These are phyloP conservation scores for Epistrophe eligans DNA, from an alignment of 2,888 invertebrate species.

Conservation along the genomic window DNA sequence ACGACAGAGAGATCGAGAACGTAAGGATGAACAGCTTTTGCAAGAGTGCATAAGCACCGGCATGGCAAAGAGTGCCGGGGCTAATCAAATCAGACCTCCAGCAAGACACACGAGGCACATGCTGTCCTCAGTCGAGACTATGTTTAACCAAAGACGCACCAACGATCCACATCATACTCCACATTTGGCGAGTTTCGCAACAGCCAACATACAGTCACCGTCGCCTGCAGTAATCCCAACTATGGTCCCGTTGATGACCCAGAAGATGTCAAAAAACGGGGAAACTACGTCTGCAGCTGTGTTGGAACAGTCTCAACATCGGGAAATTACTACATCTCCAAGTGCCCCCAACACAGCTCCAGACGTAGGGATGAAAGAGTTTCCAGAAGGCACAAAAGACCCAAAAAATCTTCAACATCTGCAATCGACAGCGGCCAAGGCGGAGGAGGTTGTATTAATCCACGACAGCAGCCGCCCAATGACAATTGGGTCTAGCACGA, in stretches of 20 bases:
- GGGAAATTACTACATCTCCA: slow-evolving; percentile 83
- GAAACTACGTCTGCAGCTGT: slow-evolving; percentile 89
- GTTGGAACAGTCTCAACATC: slow-evolving; percentile 84
- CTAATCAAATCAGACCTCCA: slow-evolving; percentile 66
- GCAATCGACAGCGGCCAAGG: slow-evolving; percentile 50
- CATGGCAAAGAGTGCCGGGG: slow-evolving; percentile 80
- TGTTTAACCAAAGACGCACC: slow-evolving; percentile 61
- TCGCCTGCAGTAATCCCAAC: slow-evolving; percentile 54
- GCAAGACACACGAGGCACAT: slow-evolving; percentile 57
- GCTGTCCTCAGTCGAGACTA: slow-evolving; percentile 54
- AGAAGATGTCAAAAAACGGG: slow-evolving; percentile 88
- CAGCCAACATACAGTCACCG: slow-evolving; percentile 37
- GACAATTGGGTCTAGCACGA: slow-evolving; percentile 77
- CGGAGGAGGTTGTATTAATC: slow-evolving; percentile 55
- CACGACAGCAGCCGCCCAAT: slow-evolving; percentile 72
- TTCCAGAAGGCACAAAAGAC: slow-evolving; percentile 76
- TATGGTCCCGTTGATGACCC: slow-evolving; percentile 46
- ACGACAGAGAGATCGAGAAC: slow-evolving; percentile 81
- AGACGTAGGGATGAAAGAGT: slow-evolving; percentile 83
- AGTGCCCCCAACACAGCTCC: slow-evolving; percentile 84
- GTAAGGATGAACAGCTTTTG: slow-evolving; percentile 83
- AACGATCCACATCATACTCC: slow-evolving; percentile 52
- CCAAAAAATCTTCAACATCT: slow-evolving; percentile 65
- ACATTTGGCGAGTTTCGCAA: slow-evolving; percentile 47
- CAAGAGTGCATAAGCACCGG: slow-evolving; percentile 84